phyloP scores from a whole-genome alignment of 2,888 invertebrate genomes.

The Liposcelis brunnea region DNA sequence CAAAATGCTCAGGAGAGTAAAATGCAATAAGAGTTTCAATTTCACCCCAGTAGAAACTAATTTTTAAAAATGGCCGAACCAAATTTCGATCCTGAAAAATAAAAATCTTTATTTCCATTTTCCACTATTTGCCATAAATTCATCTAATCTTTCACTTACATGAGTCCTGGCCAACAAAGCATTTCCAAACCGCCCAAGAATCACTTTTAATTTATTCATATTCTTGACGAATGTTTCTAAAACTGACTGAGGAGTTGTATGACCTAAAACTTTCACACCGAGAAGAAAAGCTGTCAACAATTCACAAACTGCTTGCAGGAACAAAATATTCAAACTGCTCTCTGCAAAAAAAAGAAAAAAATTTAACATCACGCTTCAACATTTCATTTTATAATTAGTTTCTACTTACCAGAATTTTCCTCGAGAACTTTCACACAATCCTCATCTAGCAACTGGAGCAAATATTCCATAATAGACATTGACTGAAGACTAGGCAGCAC shows the following conservation, averaged over 20 bases:
- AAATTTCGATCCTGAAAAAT: slow-evolving; percentile 4
- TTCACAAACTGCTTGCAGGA: neutral
- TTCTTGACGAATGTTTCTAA: neutral
- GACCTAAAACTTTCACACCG: neutral
- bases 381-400: no score
- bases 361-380: no score
- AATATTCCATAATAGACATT: no score
- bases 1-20: neutral
- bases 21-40: neutral
- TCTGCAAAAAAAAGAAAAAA: no score
- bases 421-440: no score
- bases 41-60: neutral
- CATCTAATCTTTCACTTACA: neutral
- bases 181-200: neutral
- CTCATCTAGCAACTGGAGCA: no score
- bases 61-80: slow-evolving; percentile 1
- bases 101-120: neutral
- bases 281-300: neutral
- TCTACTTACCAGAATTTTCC: no score
- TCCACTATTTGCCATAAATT: neutral
- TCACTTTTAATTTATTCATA: neutral
- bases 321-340: neutral
- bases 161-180: neutral
- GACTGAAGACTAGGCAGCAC: no score
- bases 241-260: neutral